phyloP scores from a whole-genome alignment of 2,888 invertebrate species.

The Agrotis exclamationis region DNA sequence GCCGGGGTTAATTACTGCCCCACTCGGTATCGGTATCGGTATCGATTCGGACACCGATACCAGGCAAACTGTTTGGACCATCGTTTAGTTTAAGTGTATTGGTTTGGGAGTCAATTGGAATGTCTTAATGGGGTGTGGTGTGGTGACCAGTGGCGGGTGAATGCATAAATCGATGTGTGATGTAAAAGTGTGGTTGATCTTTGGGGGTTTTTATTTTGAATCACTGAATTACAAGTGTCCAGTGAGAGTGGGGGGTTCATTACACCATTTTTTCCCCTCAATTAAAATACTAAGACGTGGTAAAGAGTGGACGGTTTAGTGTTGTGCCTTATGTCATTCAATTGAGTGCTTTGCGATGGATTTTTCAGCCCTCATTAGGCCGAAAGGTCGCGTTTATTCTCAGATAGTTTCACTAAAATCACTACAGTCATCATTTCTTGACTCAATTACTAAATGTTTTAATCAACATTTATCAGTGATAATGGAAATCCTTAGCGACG shows the following conservation, averaged over 20 bases:
- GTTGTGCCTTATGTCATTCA: too few relatives aligned
- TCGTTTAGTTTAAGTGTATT: constrained; percentile 54
- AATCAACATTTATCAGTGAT: constrained; percentile 26
- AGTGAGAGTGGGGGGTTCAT: neutral
- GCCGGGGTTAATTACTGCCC: constrained; percentile 48
- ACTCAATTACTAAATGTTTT: constrained; percentile 16
- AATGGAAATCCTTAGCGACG: constrained; percentile 39
- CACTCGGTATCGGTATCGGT: constrained; percentile 44
- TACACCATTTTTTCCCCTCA: neutral
- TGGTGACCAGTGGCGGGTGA: neutral
- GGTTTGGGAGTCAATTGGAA: constrained; percentile 55
- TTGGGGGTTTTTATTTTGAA: constrained; percentile 6
- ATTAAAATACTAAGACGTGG: neutral
- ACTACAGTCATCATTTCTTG: neutral
- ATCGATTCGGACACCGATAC: constrained; percentile 54
- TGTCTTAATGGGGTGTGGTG: constrained; percentile 43
- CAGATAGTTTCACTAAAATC: neutral
- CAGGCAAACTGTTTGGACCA: constrained; percentile 31
- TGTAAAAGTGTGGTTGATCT: neutral
- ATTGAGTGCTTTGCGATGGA: too few relatives aligned
- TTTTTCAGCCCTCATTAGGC: too few relatives aligned
- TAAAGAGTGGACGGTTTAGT: neutral
- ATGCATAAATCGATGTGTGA: neutral
- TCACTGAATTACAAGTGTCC: neutral
- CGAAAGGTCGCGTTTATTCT: too few relatives aligned